Evolutionary conservation across 2,888 invertebrate species (phyloP).

Genomic region (Rhagonycha lutea): DNA sequence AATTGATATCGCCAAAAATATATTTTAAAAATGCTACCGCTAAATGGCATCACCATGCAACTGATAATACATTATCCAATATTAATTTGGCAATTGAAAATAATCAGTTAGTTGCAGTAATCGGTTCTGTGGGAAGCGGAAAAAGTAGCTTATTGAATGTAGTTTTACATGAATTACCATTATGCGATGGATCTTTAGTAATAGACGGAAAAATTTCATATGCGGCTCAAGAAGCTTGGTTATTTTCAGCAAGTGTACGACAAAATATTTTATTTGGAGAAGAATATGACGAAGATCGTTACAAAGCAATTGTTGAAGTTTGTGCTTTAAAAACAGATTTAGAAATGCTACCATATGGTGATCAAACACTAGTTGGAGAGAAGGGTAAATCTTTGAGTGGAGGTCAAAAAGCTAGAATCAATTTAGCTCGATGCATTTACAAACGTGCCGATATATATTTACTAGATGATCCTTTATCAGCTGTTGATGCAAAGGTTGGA

Average conservation of each 20-base stretch:
- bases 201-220: constrained; percentile 61
- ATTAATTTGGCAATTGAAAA: constrained; percentile 52
- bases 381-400: constrained; percentile 77
- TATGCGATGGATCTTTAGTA: constrained; percentile 52
- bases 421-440: constrained; percentile 74
- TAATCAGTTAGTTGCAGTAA: constrained; percentile 59
- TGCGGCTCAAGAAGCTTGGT: constrained; percentile 69
- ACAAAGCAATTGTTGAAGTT: constrained; percentile 62
- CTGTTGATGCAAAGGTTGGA: constrained; percentile 75
- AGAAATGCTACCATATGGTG: constrained; percentile 70
- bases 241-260: constrained; percentile 62
- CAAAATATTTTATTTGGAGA: constrained; percentile 78
- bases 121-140: constrained; percentile 73
- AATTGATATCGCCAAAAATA: constrained; percentile 55
- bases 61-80: constrained; percentile 14
- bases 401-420: constrained; percentile 80
- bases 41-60: constrained; percentile 63
- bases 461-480: constrained; percentile 81
- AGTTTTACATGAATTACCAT: constrained; percentile 55
- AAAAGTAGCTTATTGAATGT: constrained; percentile 61
- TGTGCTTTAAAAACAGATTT: constrained; percentile 70
- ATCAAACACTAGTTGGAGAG: constrained; percentile 76
- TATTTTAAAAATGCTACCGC: constrained; percentile 67
- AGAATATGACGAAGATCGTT: constrained; percentile 59
- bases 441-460: constrained; percentile 78